phyloP scores from a whole-genome alignment of 2,113 vertebrate genomes.

The Amphiprion percula region DNA sequence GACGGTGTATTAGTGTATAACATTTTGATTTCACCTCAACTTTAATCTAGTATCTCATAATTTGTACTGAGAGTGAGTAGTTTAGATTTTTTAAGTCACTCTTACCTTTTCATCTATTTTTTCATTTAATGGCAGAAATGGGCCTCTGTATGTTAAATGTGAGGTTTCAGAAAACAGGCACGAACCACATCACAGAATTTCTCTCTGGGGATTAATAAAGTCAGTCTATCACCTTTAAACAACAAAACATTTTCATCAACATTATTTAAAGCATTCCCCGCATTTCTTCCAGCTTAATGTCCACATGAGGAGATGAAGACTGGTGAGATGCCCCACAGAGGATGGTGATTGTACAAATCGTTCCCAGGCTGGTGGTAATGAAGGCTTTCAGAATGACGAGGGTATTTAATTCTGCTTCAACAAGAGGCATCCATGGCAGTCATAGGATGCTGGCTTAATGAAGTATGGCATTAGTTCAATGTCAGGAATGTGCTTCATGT shows the following conservation, averaged over 20 bases:
- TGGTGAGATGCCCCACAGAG: constrained; percentile 31
- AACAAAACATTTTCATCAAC: constrained; percentile 30
- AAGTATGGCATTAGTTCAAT: constrained; percentile 28
- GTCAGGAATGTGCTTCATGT: constrained; percentile 54
- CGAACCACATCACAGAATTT: constrained; percentile 34
- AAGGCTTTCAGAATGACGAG: constrained; percentile 19
- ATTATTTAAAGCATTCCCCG: not conserved
- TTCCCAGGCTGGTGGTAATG: constrained; percentile 35
- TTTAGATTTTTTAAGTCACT: too few species aligned
- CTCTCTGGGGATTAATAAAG: too few species aligned
- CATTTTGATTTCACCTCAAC: too few species aligned
- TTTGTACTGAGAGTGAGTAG: too few species aligned
- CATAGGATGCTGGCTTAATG: constrained; percentile 16
- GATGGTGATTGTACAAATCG: constrained; percentile 9
- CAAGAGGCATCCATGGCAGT: not conserved
- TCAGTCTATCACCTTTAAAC: constrained; percentile 8
- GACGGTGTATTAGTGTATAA: not conserved
- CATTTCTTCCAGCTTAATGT: constrained; percentile 16
- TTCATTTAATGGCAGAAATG: constrained; percentile 16
- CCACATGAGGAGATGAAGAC: constrained; percentile 25
- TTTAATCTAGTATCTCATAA: too few species aligned
- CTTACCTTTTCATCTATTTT: not conserved
- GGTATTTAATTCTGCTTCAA: not conserved
- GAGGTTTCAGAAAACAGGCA: constrained; percentile 37
- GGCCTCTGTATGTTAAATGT: constrained; percentile 21